These are phyloP conservation scores for Myiothlypis chrysogaster DNA, from an alignment of 2,797 vertebrate species.

Conservation along the genomic window DNA sequence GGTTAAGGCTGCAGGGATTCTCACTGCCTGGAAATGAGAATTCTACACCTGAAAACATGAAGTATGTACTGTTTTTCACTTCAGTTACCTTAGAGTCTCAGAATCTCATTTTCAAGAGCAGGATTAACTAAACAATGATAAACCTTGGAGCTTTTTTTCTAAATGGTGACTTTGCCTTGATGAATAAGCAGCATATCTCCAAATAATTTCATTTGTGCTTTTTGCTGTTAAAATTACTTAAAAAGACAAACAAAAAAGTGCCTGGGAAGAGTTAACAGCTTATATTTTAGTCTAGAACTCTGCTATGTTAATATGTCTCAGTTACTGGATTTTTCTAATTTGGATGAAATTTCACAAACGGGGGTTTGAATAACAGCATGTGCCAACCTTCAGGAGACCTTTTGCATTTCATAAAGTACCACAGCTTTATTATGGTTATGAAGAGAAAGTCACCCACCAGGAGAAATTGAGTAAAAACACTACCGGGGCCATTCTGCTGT, in stretches of 20 bases:
- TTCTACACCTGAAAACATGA: neutral
- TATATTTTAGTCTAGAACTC: neutral
- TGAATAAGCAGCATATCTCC: neutral
- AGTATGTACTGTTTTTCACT: neutral
- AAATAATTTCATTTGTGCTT: neutral
- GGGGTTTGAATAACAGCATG: neutral
- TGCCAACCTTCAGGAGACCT: conserved; percentile 16
- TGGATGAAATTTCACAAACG: neutral
- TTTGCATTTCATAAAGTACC: conserved; percentile 3
- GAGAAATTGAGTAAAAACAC: conserved; percentile 16
- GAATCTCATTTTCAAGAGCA: neutral
- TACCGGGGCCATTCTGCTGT: neutral
- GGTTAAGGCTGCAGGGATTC: neutral
- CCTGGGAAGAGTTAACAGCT: neutral
- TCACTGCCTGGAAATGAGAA: neutral
- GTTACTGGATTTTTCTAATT: neutral
- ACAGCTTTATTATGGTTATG: neutral
- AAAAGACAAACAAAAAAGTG: neutral
- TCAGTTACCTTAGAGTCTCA: neutral
- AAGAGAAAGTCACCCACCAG: conserved; percentile 6
- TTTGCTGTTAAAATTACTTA: neutral
- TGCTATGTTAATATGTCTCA: neutral
- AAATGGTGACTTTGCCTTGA: neutral
- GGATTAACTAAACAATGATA: neutral
- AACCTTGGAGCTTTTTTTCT: neutral